Percentiles rank a stretch among this genome's conserved stretches.
These are phyloP conservation scores for Pantherophis alleghaniensis DNA, from an alignment of 2,797 vertebrate genomes.

Conservation along the genomic window DNA sequence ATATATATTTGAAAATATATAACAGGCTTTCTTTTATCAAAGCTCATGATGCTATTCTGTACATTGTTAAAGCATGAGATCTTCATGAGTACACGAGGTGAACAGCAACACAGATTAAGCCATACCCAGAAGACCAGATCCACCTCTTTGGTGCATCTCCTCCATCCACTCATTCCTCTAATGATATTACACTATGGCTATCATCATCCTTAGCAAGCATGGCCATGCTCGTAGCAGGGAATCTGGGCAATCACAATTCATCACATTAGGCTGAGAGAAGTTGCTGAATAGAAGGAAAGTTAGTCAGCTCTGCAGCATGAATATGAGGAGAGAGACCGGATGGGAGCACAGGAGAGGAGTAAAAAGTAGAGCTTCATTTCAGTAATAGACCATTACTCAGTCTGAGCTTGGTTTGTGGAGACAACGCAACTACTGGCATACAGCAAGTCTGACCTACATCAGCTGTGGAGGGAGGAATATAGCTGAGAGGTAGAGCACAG, in stretches of 20 bases:
- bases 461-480: background rate
- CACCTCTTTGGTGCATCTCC: background rate
- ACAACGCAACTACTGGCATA: background rate
- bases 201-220: background rate
- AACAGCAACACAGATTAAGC: background rate
- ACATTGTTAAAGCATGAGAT: background rate
- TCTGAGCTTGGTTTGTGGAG: background rate
- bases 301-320: background rate
- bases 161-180: background rate
- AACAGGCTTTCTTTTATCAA: background rate
- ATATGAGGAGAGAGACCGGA: background rate
- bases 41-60: background rate
- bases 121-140: background rate
- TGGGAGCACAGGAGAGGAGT: background rate
- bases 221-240: background rate
- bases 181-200: background rate
- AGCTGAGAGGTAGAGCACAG: background rate
- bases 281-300: background rate
- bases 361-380: background rate
- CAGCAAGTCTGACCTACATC: background rate
- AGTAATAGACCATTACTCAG: background rate
- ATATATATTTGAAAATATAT: background rate
- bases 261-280: background rate
- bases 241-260: background rate
- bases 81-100: background rate